Evolutionary conservation across 2,113 vertebrate genomes (phyloP).

Genomic region (Rhodinocichla rosea): DNA sequence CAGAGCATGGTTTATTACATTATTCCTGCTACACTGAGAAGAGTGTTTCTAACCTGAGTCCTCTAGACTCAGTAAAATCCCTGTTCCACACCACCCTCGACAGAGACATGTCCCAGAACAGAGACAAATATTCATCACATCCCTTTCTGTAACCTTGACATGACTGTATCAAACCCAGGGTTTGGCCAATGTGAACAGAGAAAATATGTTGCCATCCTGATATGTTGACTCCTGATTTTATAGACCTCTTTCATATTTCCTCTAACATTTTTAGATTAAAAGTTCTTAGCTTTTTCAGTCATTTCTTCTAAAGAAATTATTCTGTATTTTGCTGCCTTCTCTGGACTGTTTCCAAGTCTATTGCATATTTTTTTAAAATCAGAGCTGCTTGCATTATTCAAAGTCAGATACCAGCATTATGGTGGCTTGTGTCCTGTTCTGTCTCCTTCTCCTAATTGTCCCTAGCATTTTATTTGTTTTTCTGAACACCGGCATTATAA

Average conservation of each 20-base stretch:
- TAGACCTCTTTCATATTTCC: neutral
- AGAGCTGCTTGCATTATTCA: neutral
- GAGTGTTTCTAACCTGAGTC: neutral
- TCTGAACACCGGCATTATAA: neutral
- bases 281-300: neutral
- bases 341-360: neutral
- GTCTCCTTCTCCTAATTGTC: neutral
- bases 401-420: neutral
- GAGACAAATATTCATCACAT: neutral
- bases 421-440: neutral
- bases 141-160: neutral
- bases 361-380: neutral
- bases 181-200: neutral
- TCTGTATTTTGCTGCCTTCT: neutral
- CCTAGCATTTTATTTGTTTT: neutral
- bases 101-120: neutral
- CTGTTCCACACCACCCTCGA: neutral
- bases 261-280: neutral
- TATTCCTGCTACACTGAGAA: neutral
- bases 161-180: neutral
- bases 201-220: neutral
- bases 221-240: neutral
- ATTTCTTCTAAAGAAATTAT: neutral
- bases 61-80: neutral
- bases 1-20: neutral